Percentiles rank a stretch among this genome's conserved stretches.
phyloP scores from a whole-genome alignment of 2,888 invertebrate genomes.

The Drosophila prolongata region DNA sequence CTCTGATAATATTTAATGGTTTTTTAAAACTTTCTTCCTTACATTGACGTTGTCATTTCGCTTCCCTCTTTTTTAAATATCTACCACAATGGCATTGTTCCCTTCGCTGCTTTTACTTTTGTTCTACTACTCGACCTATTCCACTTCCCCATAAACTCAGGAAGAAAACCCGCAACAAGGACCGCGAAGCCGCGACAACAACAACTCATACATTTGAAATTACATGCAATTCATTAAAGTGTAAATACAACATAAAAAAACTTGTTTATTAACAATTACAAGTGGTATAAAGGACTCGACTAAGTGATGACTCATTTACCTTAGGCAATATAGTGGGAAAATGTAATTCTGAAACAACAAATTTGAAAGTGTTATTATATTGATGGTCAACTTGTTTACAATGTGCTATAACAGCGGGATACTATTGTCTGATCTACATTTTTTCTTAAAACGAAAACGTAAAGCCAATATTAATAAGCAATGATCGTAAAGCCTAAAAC shows the following conservation, averaged over 20 bases:
- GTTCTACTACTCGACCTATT: conserved; percentile 20
- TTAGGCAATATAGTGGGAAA: no score
- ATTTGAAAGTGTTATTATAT: no score
- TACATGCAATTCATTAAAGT: conserved; percentile 57
- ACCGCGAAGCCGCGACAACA: conserved; percentile 11
- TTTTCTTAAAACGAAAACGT: no score
- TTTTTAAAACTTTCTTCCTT: background rate
- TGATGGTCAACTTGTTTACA: no score
- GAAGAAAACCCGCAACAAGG: conserved; percentile 19
- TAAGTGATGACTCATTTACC: background rate
- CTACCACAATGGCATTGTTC: conserved; percentile 4
- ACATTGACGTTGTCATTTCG: background rate
- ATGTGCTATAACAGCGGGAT: no score
- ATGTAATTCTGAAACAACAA: no score
- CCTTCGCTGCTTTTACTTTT: background rate
- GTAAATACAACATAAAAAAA: conserved; percentile 38
- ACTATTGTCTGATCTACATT: no score
- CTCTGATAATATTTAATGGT: background rate
- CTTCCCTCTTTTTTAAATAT: background rate
- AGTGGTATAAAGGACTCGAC: conserved; percentile 1
- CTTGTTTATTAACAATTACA: conserved; percentile 44
- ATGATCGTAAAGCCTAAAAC: no score
- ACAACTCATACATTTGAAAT: conserved; percentile 53
- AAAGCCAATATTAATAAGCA: no score
- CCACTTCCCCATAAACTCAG: conserved; percentile 19